These are phyloP conservation scores for Peromyscus californicus DNA, from an alignment of 2,113 vertebrate genomes.

Conservation along the genomic window DNA sequence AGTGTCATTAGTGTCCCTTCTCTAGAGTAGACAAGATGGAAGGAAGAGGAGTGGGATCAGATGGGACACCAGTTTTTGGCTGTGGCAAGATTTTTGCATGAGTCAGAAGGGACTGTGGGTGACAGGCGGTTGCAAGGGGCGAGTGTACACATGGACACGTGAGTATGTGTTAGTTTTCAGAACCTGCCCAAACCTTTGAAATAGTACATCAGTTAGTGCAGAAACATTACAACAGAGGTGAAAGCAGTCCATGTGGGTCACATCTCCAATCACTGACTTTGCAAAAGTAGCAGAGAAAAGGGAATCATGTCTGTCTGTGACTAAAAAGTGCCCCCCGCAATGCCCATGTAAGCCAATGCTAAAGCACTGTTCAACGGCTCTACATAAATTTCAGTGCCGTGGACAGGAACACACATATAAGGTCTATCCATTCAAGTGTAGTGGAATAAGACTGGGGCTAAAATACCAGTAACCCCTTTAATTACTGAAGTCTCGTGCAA, in stretches of 20 bases:
- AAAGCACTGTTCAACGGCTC: background rate
- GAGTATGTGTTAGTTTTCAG: background rate
- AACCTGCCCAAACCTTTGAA: constrained; percentile 31
- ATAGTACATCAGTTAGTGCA: constrained; percentile 22
- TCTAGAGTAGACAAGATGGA: background rate
- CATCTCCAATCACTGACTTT: background rate
- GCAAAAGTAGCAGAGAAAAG: constrained; percentile 32
- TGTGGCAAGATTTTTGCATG: background rate
- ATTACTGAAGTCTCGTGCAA: background rate
- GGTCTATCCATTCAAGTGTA: background rate
- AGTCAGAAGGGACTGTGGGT: background rate
- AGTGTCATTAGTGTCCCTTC: background rate
- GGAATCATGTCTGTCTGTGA: background rate
- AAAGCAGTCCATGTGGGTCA: background rate
- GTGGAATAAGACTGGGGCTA: background rate
- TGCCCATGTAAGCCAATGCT: background rate
- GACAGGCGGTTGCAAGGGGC: too few relatives aligned
- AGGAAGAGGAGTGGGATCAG: background rate
- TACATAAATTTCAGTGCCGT: background rate
- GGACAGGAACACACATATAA: background rate
- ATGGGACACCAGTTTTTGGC: background rate
- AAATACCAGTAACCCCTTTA: background rate
- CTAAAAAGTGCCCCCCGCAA: background rate
- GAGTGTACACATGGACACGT: background rate
- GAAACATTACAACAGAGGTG: background rate